A percentile compares a stretch with the other conserved stretches of the same genome.
Evolutionary conservation across 2,888 invertebrate species (phyloP).

Genomic region (Barypeithes pellucidus): DNA sequence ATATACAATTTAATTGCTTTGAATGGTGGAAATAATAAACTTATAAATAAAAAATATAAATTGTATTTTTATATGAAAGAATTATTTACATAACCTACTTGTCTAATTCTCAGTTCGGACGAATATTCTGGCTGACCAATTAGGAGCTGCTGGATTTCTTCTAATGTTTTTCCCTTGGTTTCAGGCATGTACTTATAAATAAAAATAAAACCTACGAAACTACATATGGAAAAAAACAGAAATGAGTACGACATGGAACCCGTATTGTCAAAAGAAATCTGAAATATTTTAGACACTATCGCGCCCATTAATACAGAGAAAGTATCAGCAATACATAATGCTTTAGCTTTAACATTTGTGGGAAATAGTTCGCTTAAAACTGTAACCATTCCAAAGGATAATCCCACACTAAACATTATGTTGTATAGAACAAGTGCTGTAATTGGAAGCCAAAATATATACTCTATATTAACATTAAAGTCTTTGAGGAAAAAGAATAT

Average conservation of each 20-base stretch:
- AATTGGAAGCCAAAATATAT: conserved; percentile 72
- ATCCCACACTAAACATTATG: conserved; percentile 72
- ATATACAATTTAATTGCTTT: no score
- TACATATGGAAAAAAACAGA: conserved; percentile 77
- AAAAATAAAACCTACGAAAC: conserved; percentile 76
- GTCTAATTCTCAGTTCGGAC: conserved; percentile 40
- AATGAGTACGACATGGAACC: conserved; percentile 77
- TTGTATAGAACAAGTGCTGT: conserved; percentile 72
- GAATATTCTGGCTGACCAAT: conserved; percentile 66
- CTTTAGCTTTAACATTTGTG: conserved; percentile 73
- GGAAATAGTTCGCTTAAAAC: conserved; percentile 74
- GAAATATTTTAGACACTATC: conserved; percentile 71
- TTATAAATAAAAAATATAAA: background rate
- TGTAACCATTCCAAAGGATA: conserved; percentile 72
- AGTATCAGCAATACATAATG: conserved; percentile 74
- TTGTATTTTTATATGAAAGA: conserved; percentile 42
- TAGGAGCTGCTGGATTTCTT: conserved; percentile 78
- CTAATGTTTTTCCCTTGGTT: conserved; percentile 81
- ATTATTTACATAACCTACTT: conserved; percentile 42
- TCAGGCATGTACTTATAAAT: conserved; percentile 77
- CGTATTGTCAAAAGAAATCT: conserved; percentile 73
- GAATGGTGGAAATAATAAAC: background rate
- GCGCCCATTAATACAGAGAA: conserved; percentile 72
- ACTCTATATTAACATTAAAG: conserved; percentile 62
- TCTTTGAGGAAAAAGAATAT: conserved; percentile 71